A percentile compares a stretch with the other conserved stretches of the same genome.
Evolutionary conservation across 2,888 invertebrate species (phyloP).

Genomic region (Criorhina ranunculi): DNA sequence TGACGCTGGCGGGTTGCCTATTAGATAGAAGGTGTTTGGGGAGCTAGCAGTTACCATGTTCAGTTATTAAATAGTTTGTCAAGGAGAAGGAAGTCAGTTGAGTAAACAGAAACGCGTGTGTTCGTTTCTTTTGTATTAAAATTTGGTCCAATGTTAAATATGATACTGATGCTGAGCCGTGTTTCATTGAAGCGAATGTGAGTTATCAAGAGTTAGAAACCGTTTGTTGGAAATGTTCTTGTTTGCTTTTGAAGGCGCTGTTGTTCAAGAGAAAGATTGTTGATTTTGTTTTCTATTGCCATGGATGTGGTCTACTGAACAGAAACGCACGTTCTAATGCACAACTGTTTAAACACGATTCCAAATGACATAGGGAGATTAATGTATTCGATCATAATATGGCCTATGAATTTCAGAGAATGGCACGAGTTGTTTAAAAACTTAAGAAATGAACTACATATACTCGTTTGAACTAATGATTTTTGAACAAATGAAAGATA

Average conservation of each 20-base stretch:
- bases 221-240: constrained; percentile 45
- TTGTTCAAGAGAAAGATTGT: constrained; percentile 35
- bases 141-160: constrained; percentile 72
- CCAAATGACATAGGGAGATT: constrained; percentile 27
- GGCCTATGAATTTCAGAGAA: background rate
- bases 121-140: constrained; percentile 60
- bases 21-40: constrained; percentile 44
- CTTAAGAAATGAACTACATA: no score
- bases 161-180: constrained; percentile 33
- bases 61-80: constrained; percentile 44
- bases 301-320: constrained; percentile 30
- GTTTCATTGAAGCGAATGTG: constrained; percentile 48
- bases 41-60: constrained; percentile 41
- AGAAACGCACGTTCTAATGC: constrained; percentile 52
- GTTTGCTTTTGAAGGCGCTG: constrained; percentile 53
- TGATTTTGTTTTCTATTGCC: constrained; percentile 48
- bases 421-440: constrained; percentile 9
- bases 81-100: constrained; percentile 71
- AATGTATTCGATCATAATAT: constrained; percentile 22
- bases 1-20: constrained; percentile 52
- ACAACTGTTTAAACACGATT: constrained; percentile 66
- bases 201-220: constrained; percentile 41
- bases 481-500: no score
- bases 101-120: constrained; percentile 62
- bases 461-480: no score